Evolutionary conservation across 2,888 invertebrate species (phyloP), one percentile per base, ranked within the genome.

Genomic region (Drosophila sordidapex): DNA sequence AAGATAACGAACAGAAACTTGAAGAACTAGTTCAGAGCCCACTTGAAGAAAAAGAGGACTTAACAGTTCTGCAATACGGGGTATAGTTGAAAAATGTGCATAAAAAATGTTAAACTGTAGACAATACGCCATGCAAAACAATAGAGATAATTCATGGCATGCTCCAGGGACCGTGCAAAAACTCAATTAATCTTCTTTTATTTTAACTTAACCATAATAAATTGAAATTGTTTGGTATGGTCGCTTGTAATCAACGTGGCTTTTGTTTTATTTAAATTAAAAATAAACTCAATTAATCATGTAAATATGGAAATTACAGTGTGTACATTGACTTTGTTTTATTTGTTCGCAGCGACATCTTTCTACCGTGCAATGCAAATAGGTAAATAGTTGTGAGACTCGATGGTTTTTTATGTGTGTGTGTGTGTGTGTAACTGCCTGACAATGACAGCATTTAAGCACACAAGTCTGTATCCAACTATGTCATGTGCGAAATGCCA

Each of bases 241-340:
- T 59, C 15, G 49, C 57, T 48, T 65, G 81, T 81, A 87, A 89
- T 87, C 89, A 87, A 87, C 78, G 79, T 63, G 68, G 63, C 81
- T 74, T 82, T 87, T 89, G 87, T 87, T 83, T 74, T 68, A 57
- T 62, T 74, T 82, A 75, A 85, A 83, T 89, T 83, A 82, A 89
- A 89, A 89, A 78, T 80, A 84, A 89, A 89, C 83, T 77, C 83
- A 78, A 89, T 87, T 89, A 89, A 87, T 89, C 80, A 87, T 89
- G 87, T 80, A 85, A 89, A 87, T 85, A 80, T 81, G 81, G 76
- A 76, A 72, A 61, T 74, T 74, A 70, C 68, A 70, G 53, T 60
- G 49, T 38, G 46, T 49, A 18, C 27, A 40, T 52, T 49, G 25
- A 63, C 38, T 53, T 51, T 57, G 54, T 65, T 76, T 69, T 70